These are phyloP conservation scores for Dolomedes plantarius DNA, from an alignment of 2,888 invertebrate species.

Conservation along the genomic window DNA sequence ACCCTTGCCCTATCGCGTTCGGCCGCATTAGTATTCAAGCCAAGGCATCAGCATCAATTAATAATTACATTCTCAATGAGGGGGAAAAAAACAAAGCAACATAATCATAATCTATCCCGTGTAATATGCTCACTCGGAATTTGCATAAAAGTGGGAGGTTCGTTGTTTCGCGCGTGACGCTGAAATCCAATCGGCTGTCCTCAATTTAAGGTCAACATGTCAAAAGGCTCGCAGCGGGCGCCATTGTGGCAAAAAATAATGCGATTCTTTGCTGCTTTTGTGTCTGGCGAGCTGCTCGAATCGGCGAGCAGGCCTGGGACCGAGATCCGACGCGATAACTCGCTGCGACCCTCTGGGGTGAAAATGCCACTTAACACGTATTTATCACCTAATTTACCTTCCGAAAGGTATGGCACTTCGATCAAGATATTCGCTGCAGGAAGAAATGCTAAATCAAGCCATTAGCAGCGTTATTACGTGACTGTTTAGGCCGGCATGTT, in stretches of 20 bases:
- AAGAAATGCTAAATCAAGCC: too few species aligned
- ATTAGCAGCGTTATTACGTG: too few species aligned
- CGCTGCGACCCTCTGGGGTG: background rate
- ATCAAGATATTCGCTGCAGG: background rate
- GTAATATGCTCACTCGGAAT: constrained; percentile 52
- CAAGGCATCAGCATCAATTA: constrained; percentile 32
- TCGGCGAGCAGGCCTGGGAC: background rate
- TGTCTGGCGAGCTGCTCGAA: background rate
- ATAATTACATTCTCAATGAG: constrained; percentile 33
- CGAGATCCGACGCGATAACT: background rate
- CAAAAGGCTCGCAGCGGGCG: constrained; percentile 22
- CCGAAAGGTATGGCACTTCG: background rate
- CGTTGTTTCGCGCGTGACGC: constrained; percentile 50
- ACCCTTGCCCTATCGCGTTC: constrained; percentile 2
- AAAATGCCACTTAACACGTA: background rate
- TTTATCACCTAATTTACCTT: constrained; percentile 6
- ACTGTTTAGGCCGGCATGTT: too few species aligned
- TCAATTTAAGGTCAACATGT: constrained; percentile 58
- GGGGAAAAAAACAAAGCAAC: constrained; percentile 22
- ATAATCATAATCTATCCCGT: constrained; percentile 27
- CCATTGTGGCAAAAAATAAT: constrained; percentile 20
- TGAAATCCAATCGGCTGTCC: constrained; percentile 56
- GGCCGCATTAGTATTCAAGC: constrained; percentile 40
- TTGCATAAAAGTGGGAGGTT: constrained; percentile 65
- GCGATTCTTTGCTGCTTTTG: background rate